These are phyloP conservation scores for Danaus chrysippus DNA, from an alignment of 2,888 invertebrate genomes.

Conservation along the genomic window DNA sequence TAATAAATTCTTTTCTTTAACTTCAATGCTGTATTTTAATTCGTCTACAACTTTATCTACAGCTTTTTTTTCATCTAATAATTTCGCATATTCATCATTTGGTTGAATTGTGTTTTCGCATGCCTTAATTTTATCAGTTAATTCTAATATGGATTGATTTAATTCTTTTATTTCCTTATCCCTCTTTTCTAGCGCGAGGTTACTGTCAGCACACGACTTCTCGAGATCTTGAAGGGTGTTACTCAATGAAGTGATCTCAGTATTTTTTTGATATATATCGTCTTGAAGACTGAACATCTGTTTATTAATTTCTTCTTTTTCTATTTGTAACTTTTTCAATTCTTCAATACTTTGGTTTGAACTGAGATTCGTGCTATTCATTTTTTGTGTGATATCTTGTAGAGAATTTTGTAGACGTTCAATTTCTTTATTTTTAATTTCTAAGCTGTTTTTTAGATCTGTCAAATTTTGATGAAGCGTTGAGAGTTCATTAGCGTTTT, in stretches of 20 bases:
- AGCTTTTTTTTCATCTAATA: constrained; percentile 52
- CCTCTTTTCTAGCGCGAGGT: constrained; percentile 45
- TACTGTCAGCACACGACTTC: constrained; percentile 40
- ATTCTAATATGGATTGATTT: constrained; percentile 54
- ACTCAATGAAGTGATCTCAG: constrained; percentile 46
- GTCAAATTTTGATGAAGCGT: constrained; percentile 42
- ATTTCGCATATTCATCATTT: constrained; percentile 52
- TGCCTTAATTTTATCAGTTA: constrained; percentile 53
- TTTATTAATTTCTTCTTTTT: constrained; percentile 53
- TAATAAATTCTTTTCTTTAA: constrained; percentile 46
- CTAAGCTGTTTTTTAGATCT: constrained; percentile 47
- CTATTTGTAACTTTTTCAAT: constrained; percentile 43
- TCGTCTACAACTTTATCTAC: constrained; percentile 47
- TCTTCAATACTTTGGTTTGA: constrained; percentile 47
- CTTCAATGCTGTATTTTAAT: constrained; percentile 41
- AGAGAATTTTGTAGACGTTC: constrained; percentile 45
- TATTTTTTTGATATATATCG: constrained; percentile 49
- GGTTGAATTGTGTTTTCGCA: constrained; percentile 46
- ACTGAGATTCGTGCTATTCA: constrained; percentile 37
- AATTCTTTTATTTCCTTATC: constrained; percentile 65
- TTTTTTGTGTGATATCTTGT: constrained; percentile 40
- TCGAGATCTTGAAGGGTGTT: constrained; percentile 43
- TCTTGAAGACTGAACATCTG: constrained; percentile 48
- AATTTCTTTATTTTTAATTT: constrained; percentile 53
- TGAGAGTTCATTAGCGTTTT: constrained; percentile 43